Percentiles rank a stretch among this genome's conserved stretches.
These are phyloP conservation scores for Andrena bucephala DNA, from an alignment of 2,888 invertebrate genomes.

Conservation along the genomic window DNA sequence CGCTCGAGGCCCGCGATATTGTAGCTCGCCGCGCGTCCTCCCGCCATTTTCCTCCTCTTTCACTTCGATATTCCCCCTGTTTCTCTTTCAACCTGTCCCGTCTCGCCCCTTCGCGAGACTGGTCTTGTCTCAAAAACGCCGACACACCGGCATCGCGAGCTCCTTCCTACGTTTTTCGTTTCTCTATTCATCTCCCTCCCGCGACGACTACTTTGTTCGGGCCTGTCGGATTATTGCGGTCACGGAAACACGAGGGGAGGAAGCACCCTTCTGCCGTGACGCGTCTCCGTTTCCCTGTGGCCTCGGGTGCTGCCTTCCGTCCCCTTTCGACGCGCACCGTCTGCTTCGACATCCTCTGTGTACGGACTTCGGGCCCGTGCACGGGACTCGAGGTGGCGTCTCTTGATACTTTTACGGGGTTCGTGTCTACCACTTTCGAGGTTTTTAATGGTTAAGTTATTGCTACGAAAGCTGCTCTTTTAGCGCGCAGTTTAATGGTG, in stretches of 20 bases:
- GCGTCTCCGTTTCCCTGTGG: constrained; percentile 5
- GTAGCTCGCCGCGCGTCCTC: constrained; percentile 34
- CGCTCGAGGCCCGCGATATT: constrained; percentile 55
- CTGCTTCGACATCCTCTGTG: not conserved
- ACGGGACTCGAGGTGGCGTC: not conserved
- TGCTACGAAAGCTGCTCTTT: not conserved
- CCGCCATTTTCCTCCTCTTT: constrained; percentile 44
- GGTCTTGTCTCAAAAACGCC: constrained; percentile 24
- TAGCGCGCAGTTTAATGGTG: no score
- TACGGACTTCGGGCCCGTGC: not conserved
- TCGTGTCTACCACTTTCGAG: not conserved
- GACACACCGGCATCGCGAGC: not conserved
- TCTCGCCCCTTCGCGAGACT: not conserved
- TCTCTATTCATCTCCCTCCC: constrained; percentile 10
- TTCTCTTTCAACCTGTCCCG: constrained; percentile 11
- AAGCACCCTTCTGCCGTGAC: constrained; percentile 43
- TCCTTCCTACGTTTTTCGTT: constrained; percentile 15
- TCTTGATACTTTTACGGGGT: not conserved
- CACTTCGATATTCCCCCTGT: constrained; percentile 31
- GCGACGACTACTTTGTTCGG: constrained; percentile 51
- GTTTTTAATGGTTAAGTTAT: not conserved
- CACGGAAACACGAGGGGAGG: constrained; percentile 48
- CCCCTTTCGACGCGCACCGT: constrained; percentile 11
- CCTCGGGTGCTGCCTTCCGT: not conserved
- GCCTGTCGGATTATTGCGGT: constrained; percentile 66